phyloP scores from a whole-genome alignment of 2,113 vertebrate species.

The Lepisosteus osseus region DNA sequence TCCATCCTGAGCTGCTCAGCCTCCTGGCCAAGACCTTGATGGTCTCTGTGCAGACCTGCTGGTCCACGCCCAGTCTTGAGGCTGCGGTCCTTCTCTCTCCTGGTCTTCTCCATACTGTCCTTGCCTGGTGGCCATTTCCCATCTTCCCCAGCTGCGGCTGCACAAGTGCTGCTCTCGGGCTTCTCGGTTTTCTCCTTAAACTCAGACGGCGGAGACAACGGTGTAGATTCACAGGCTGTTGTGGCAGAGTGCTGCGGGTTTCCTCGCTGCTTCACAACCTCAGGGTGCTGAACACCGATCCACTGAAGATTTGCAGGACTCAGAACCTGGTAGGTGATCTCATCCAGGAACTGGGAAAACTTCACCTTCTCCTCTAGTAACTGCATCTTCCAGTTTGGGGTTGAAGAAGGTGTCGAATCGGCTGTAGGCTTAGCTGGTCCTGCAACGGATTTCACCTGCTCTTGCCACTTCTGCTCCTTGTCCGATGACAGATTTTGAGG shows the following conservation, averaged over 20 bases:
- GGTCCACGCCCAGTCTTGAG: constrained; percentile 40
- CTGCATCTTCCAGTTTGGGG: constrained; percentile 53
- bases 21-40: constrained; percentile 31
- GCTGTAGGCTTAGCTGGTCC: constrained; percentile 9
- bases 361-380: constrained; percentile 69
- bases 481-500: constrained; percentile 29
- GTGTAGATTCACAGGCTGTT: background rate
- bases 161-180: constrained; percentile 36
- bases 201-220: background rate
- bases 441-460: background rate
- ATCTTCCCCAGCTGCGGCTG: constrained; percentile 53
- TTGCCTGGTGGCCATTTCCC: constrained; percentile 4
- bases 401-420: constrained; percentile 13
- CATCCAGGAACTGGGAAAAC: constrained; percentile 83
- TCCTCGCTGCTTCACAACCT: constrained; percentile 7
- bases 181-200: constrained; percentile 19
- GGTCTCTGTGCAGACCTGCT: constrained; percentile 34
- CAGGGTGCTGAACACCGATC: constrained; percentile 39
- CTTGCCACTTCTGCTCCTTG: constrained; percentile 3
- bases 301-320: constrained; percentile 62
- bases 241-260: background rate
- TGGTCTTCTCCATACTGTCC: constrained; percentile 29
- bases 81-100: constrained; percentile 32
- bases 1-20: constrained; percentile 30
- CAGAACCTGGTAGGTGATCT: constrained; percentile 72